Evolutionary conservation across 2,888 invertebrate species (phyloP), one percentile per base, ranked within the genome.

Genomic region (Automeris io): DNA sequence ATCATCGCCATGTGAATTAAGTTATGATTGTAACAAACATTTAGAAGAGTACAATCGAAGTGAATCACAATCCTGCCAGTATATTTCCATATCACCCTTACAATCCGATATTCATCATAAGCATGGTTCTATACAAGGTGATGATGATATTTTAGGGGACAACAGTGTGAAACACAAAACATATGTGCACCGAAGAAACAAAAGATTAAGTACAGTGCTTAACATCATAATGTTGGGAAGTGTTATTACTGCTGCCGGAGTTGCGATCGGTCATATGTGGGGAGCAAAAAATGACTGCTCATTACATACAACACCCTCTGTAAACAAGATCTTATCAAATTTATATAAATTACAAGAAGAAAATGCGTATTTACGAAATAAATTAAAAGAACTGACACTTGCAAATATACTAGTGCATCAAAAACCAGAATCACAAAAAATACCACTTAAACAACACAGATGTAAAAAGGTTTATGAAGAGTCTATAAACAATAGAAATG

Each of bases 191-290:
- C 70, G 70, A 56, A 66, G 83, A 48, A 87, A 87, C 49, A 85
- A 86, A 43, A 74, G 78, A 49, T 62, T 87, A 11, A 85, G 86
- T 40, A 79, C 77, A 36, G 72, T 87, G 19, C 70, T 87, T 5
- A 86, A 87, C 39, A 74, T 86, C 24, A 77, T 87, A 33, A 75
- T 87, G 51, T 54, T 87, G 26, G 87, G 85, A 18, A 86, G 86
- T 63, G 76, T 87, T 11, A 81, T 87, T 39, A 86, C 83, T 18
- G 85, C 87, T 11, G 81, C 80, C 18, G 86, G 87, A 11, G 76
- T 87, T 13, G 87, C 87, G 23, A 73, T 87, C 29, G 87, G 87
- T 1, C 86, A 87, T 47, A 81, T 86, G 72, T 87, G 87, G 87
- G 87, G 86, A 32, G 82, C 73, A 18, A 77, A 68, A 49, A 74